These are phyloP conservation scores for Alcis repandata DNA, from an alignment of 2,888 invertebrate genomes.

Conservation along the genomic window DNA sequence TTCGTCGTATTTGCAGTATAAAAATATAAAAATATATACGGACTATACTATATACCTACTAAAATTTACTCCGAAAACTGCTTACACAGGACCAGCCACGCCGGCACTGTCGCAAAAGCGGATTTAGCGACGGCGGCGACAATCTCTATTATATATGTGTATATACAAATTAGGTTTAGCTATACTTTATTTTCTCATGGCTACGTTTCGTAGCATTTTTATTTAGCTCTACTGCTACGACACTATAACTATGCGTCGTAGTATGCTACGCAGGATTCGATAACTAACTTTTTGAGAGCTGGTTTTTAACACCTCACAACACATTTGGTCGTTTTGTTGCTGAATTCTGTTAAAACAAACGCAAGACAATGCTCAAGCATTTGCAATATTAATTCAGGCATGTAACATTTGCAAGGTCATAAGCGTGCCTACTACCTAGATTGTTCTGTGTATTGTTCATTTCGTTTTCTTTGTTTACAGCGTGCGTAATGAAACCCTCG, in stretches of 20 bases:
- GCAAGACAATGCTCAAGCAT: not conserved
- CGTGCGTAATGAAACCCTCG: slow-evolving; percentile 56
- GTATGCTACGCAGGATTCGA: too few relatives aligned
- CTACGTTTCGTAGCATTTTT: not conserved
- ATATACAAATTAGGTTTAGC: not conserved
- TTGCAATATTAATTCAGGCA: slow-evolving; percentile 1
- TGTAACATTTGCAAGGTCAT: slow-evolving; percentile 6
- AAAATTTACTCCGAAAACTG: too few relatives aligned
- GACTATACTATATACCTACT: too few relatives aligned
- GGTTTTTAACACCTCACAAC: not conserved
- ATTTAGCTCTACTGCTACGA: not conserved
- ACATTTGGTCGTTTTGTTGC: not conserved
- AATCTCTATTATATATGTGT: too few relatives aligned
- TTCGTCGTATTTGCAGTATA: too few relatives aligned
- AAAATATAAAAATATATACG: too few relatives aligned
- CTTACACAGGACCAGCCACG: too few relatives aligned
- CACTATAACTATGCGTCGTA: not conserved
- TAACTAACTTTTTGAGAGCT: not conserved
- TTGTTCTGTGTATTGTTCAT: slow-evolving; percentile 50
- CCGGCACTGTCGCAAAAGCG: too few relatives aligned
- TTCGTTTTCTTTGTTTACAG: slow-evolving; percentile 57
- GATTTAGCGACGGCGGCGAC: too few relatives aligned
- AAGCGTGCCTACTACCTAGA: slow-evolving; percentile 11
- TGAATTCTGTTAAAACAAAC: not conserved
- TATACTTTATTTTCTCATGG: not conserved